phyloP scores from a whole-genome alignment of 2,113 vertebrate species.

The Nothobranchius kuhntae region DNA sequence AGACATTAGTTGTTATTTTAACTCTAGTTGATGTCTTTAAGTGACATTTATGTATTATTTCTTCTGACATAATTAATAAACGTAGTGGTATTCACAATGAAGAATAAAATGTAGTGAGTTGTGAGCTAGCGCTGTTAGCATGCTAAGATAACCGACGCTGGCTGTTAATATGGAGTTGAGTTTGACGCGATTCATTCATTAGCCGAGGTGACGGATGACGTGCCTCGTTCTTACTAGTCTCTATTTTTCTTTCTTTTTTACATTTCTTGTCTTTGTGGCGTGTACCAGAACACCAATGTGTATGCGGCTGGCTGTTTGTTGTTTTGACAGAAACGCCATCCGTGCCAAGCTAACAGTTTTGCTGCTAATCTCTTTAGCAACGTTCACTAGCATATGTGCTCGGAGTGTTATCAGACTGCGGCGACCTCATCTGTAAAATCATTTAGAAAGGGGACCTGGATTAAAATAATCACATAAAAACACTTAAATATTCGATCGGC shows the following conservation, averaged over 20 bases:
- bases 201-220: background rate
- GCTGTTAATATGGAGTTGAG: conserved; percentile 38
- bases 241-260: background rate
- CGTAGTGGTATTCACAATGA: background rate
- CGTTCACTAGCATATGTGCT: conserved; percentile 24
- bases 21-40: background rate
- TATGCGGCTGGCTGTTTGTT: background rate
- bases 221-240: background rate
- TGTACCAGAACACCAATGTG: background rate
- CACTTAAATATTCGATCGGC: too few relatives aligned
- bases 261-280: background rate
- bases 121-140: conserved; percentile 53
- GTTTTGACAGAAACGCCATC: conserved; percentile 13
- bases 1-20: conserved; percentile 8
- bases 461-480: too few relatives aligned
- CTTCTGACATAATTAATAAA: too few relatives aligned
- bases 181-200: conserved; percentile 54
- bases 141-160: conserved; percentile 38
- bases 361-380: conserved; percentile 50
- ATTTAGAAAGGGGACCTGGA: too few relatives aligned
- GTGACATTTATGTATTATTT: background rate
- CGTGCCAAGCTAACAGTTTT: conserved; percentile 34
- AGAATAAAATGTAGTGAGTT: background rate
- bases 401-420: background rate
- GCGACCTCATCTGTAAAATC: background rate